Conservation (phyloP, 2,888 invertebrate genomes). For the Leptopilina myrica region DNA sequence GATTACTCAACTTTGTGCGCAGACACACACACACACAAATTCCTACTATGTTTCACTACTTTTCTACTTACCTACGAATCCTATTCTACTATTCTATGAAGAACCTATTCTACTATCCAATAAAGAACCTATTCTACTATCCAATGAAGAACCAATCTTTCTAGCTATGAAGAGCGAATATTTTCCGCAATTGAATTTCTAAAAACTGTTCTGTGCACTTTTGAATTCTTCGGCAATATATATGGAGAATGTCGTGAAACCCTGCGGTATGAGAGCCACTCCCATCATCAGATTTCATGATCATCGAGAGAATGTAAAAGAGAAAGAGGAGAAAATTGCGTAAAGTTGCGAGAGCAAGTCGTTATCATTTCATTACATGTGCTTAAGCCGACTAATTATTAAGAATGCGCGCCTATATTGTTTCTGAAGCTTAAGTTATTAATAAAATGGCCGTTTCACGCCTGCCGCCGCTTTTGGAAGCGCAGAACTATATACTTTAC, state of each 20-base stretch:
- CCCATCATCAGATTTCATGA: slow-evolving; percentile 46
- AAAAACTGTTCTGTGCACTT: not conserved
- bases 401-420: slow-evolving; percentile 66
- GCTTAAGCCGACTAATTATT: slow-evolving; percentile 69
- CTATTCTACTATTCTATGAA: too few relatives aligned
- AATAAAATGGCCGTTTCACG: slow-evolving; percentile 67
- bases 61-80: too few relatives aligned
- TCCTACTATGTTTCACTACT: too few relatives aligned
- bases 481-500: not conserved
- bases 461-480: slow-evolving; percentile 42
- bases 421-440: slow-evolving; percentile 71
- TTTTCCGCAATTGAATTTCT: not conserved
- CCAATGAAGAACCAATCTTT: too few relatives aligned
- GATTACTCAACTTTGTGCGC: not conserved
- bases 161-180: too few relatives aligned
- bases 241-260: slow-evolving; percentile 10
- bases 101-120: too few relatives aligned
- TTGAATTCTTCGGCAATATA: slow-evolving; percentile 2
- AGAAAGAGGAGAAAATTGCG: slow-evolving; percentile 38
- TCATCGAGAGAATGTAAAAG: slow-evolving; percentile 43
- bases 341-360: slow-evolving; percentile 60
- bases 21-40: too few relatives aligned
- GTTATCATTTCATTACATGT: slow-evolving; percentile 69
- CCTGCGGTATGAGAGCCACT: slow-evolving; percentile 37
- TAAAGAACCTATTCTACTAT: too few relatives aligned